phyloP scores from a whole-genome alignment of 2,113 vertebrate genomes.

The Smithornis capensis region DNA sequence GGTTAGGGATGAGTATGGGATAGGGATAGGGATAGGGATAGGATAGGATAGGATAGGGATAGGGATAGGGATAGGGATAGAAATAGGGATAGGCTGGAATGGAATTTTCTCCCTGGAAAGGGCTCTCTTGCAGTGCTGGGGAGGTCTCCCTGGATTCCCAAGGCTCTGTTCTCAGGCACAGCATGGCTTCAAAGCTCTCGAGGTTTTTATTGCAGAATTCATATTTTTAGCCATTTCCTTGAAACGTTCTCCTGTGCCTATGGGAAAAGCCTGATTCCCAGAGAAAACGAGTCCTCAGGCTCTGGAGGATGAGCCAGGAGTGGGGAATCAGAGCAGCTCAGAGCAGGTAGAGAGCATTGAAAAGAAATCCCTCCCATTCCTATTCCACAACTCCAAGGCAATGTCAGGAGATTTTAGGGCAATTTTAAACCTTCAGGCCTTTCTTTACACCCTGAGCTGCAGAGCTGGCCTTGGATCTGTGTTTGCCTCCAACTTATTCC shows the following conservation, averaged over 20 bases:
- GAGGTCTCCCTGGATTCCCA: not conserved
- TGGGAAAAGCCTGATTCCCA: not conserved
- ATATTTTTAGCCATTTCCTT: accelerated
- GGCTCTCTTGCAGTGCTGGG: accelerated
- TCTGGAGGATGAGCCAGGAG: not conserved
- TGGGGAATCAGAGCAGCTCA: not conserved
- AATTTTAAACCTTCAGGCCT: not conserved
- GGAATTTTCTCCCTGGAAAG: too few relatives aligned
- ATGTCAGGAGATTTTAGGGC: not conserved
- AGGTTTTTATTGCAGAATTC: not conserved
- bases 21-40: too few relatives aligned
- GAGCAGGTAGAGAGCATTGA: not conserved
- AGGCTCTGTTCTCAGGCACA: accelerated
- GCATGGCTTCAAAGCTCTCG: accelerated
- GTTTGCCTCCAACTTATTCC: not conserved
- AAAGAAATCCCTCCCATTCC: not conserved
- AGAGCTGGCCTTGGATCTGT: not conserved
- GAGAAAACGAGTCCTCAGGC: not conserved
- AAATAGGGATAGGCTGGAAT: not conserved
- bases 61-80: not conserved
- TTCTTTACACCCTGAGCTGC: accelerated
- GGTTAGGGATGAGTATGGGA: not conserved
- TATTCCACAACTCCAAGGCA: not conserved
- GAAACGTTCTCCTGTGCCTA: not conserved
- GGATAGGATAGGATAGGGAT: too few relatives aligned